These are phyloP conservation scores for Graphium colonna DNA, from an alignment of 2,888 invertebrate species.

Conservation along the genomic window DNA sequence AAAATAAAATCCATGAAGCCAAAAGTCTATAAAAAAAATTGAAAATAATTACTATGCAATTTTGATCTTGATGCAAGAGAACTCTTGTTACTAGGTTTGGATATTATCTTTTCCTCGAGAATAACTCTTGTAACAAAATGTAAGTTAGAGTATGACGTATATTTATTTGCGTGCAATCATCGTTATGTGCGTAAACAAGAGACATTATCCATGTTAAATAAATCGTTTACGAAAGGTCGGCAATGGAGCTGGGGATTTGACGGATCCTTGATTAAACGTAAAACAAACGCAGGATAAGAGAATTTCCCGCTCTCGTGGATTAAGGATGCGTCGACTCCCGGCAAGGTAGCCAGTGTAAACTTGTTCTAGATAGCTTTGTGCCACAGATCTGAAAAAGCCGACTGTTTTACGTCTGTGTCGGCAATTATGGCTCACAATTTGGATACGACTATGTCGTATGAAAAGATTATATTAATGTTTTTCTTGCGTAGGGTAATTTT, in stretches of 20 bases:
- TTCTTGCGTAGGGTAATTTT: no score
- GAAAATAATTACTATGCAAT: no score
- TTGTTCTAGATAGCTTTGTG: constrained; percentile 27
- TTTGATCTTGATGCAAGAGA: no score
- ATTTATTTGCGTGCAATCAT: background rate
- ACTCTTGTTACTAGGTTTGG: no score
- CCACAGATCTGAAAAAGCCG: background rate
- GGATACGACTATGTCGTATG: no score
- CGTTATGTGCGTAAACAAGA: background rate
- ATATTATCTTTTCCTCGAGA: no score
- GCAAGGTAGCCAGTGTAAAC: constrained; percentile 54
- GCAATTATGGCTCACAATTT: no score
- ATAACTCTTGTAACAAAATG: no score
- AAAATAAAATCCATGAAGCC: no score
- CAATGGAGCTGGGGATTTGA: constrained; percentile 25
- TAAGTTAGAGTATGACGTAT: no score
- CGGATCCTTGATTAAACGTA: constrained; percentile 44
- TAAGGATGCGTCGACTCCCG: constrained; percentile 42
- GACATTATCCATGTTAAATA: constrained; percentile 1
- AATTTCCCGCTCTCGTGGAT: constrained; percentile 41
- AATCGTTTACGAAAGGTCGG: constrained; percentile 4
- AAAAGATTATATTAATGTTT: no score
- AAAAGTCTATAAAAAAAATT: no score
- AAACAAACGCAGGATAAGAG: constrained; percentile 44
- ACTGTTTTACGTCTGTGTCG: background rate